A percentile compares a stretch with the other conserved stretches of the same genome.
These are phyloP conservation scores for Pocillopora verrucosa DNA, from an alignment of 64 coral and sea anemone species.

Conservation along the genomic window DNA sequence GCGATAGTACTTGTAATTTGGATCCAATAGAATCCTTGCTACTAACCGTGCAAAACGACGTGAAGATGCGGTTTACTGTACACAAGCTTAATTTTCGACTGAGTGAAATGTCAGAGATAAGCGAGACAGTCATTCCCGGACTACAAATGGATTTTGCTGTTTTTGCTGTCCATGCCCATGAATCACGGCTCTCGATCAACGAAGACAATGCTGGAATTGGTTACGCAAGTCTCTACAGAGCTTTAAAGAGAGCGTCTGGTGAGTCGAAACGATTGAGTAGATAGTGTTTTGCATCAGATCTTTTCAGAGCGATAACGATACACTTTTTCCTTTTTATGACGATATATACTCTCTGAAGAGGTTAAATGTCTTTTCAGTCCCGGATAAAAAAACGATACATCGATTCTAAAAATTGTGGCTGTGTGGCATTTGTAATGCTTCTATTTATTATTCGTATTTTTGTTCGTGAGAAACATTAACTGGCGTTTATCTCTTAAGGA, in stretches of 20 bases:
- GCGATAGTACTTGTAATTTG: slow-evolving; percentile 63
- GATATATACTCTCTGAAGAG: too few species aligned
- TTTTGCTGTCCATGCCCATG: slow-evolving; percentile 83
- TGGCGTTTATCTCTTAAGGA: too few species aligned
- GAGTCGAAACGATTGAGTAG: not conserved
- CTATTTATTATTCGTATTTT: too few species aligned
- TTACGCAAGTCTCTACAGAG: slow-evolving; percentile 70
- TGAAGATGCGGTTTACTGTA: not conserved
- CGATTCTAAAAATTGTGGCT: too few species aligned
- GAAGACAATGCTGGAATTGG: slow-evolving; percentile 72
- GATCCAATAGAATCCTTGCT: slow-evolving; percentile 32
- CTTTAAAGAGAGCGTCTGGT: slow-evolving; percentile 63
- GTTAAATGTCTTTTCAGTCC: too few species aligned
- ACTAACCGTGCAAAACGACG: not conserved
- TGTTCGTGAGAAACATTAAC: too few species aligned
- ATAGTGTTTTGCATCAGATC: not conserved
- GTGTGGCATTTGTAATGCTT: too few species aligned
- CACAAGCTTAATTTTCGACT: slow-evolving; percentile 51
- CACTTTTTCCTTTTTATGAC: too few species aligned
- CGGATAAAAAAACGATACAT: too few species aligned
- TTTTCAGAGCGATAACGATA: not conserved
- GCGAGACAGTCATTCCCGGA: not conserved
- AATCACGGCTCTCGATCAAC: slow-evolving; percentile 73
- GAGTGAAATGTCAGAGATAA: slow-evolving; percentile 48
- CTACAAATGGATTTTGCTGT: slow-evolving; percentile 58